Evolutionary conservation across 1,140 invertebrate species (phyloP).

Genomic region (Neomicropteryx cornuta): DNA sequence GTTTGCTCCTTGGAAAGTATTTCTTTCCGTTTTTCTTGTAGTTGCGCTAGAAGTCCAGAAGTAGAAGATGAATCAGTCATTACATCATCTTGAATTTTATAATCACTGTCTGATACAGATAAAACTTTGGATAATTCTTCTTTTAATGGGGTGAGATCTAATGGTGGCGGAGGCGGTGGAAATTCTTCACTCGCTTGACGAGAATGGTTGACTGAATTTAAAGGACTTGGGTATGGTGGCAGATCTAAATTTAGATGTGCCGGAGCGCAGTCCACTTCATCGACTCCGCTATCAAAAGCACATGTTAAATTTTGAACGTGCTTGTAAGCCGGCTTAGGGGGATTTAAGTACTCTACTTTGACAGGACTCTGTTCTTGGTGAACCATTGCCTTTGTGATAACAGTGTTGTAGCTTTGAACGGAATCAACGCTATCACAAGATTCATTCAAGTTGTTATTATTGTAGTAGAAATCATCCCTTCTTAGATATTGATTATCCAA

Average conservation of each 20-base stretch:
- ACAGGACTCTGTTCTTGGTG: conserved; percentile 65
- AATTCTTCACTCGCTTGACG: conserved; percentile 81
- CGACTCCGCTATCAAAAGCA: conserved; percentile 39
- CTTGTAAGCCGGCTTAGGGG: conserved; percentile 21
- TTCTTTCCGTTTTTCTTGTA: conserved; percentile 66
- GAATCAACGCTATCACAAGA: conserved; percentile 13
- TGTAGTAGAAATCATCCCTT: no score
- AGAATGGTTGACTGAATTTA: conserved; percentile 64
- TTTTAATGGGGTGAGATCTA: conserved; percentile 49
- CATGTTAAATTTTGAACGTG: conserved; percentile 31
- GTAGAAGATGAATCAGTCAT: conserved; percentile 28
- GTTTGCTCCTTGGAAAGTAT: conserved; percentile 43
- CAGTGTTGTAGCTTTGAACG: conserved; percentile 41
- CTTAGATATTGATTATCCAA: conserved; percentile 29
- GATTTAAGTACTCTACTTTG: conserved; percentile 34
- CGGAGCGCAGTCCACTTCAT: conserved; percentile 45
- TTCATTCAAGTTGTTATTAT: conserved; percentile 13
- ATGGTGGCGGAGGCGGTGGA: conserved; percentile 70
- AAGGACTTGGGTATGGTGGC: conserved; percentile 69
- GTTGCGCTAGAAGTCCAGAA: conserved; percentile 53
- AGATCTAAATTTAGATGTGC: conserved; percentile 42
- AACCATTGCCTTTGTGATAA: conserved; percentile 69
- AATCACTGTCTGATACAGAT: conserved; percentile 15
- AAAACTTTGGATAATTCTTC: conserved; percentile 41
- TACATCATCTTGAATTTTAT: conserved; percentile 21